phyloP scores from a whole-genome alignment of 2,888 invertebrate genomes.

The Drosophila mimica region DNA sequence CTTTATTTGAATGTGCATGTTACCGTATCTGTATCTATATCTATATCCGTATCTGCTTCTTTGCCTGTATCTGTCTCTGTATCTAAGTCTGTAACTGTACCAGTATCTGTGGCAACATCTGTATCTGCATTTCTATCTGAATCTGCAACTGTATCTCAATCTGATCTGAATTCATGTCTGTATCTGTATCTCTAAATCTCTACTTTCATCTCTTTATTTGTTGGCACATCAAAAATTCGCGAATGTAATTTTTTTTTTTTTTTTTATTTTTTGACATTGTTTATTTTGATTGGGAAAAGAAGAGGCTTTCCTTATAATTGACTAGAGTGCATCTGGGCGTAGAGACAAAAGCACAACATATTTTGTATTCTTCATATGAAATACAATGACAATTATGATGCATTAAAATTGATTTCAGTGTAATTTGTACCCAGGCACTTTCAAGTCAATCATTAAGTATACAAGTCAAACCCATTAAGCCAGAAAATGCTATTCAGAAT shows the following conservation, averaged over 20 bases:
- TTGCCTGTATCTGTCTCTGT: background rate
- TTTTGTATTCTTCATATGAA: background rate
- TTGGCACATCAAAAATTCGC: background rate
- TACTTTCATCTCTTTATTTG: background rate
- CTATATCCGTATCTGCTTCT: background rate
- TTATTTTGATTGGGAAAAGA: background rate
- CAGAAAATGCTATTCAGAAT: too few relatives aligned
- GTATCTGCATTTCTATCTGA: background rate
- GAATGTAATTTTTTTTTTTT: too few relatives aligned
- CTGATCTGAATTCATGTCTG: background rate
- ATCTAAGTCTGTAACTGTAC: background rate
- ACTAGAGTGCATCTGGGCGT: background rate
- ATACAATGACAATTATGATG: background rate
- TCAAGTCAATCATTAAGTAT: background rate
- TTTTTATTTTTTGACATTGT: background rate
- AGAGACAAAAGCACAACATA: background rate
- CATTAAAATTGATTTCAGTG: background rate
- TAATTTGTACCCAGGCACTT: background rate
- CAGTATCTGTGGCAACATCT: background rate
- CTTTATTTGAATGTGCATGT: background rate
- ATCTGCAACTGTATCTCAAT: background rate
- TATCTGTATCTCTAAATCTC: background rate
- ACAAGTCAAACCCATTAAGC: background rate
- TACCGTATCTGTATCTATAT: background rate
- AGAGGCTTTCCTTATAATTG: background rate